phyloP scores from a whole-genome alignment of 2,888 invertebrate genomes.

The Acrobasis repandana region DNA sequence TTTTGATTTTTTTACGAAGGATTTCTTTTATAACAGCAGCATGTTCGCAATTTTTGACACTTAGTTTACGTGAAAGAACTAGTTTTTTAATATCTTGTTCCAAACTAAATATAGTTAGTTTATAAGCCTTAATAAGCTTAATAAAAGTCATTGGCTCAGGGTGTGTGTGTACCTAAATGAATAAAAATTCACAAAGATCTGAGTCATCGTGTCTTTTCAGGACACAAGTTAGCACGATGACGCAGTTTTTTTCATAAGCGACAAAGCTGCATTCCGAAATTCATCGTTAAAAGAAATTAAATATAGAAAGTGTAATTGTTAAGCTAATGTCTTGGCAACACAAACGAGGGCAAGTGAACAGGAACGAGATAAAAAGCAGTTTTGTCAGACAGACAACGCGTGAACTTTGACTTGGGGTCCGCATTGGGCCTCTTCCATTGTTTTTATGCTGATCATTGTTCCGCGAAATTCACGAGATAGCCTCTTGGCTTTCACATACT shows the following conservation, averaged over 20 bases:
- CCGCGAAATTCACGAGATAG: constrained; percentile 13
- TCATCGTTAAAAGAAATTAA: constrained; percentile 2
- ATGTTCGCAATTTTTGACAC: too few relatives aligned
- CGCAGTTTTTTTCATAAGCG: neutral
- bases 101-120: too few relatives aligned
- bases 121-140: too few relatives aligned
- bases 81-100: too few relatives aligned
- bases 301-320: constrained; percentile 1
- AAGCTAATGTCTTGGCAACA: constrained; percentile 7
- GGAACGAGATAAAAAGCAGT: constrained; percentile 13
- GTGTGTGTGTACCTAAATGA: too few relatives aligned
- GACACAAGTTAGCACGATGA: neutral
- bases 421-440: constrained; percentile 18
- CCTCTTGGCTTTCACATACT: constrained; percentile 5
- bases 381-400: constrained; percentile 23
- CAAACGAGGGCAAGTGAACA: constrained; percentile 18
- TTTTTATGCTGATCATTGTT: constrained; percentile 23
- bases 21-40: too few relatives aligned
- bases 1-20: neutral
- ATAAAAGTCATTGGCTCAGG: too few relatives aligned
- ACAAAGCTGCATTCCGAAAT: neutral
- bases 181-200: too few relatives aligned
- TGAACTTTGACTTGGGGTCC: constrained; percentile 22
- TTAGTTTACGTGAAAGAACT: too few relatives aligned
- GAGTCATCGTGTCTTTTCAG: too few relatives aligned